These are phyloP conservation scores for Melinaea marsaeus DNA, from an alignment of 2,888 invertebrate genomes.

Conservation along the genomic window DNA sequence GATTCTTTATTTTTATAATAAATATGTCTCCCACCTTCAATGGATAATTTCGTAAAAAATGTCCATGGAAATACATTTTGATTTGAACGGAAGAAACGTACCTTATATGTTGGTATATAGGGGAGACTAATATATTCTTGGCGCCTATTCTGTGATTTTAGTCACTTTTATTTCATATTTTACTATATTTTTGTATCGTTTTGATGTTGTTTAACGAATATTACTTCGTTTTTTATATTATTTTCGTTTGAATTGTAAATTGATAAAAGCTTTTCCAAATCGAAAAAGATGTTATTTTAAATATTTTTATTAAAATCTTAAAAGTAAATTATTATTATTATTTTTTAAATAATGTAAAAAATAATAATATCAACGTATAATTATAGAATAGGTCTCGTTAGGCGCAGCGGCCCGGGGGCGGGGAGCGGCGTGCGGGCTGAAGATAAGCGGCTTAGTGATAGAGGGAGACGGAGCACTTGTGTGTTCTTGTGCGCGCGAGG, in stretches of 20 bases:
- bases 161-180: neutral
- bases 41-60: conserved; percentile 13
- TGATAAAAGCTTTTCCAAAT: no score
- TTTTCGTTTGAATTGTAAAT: neutral
- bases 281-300: no score
- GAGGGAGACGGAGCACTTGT: conserved; percentile 47
- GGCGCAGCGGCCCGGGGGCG: conserved; percentile 66
- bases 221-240: neutral
- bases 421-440: conserved; percentile 70
- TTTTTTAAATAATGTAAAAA: conserved; percentile 11
- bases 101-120: conserved; percentile 34
- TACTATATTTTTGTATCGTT: neutral
- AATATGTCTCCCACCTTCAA: neutral
- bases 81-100: conserved; percentile 26
- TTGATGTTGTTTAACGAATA: neutral
- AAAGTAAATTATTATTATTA: neutral
- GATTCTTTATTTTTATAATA: neutral
- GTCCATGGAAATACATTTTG: conserved; percentile 28
- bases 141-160: conserved; percentile 44
- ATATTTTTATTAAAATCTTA: no score
- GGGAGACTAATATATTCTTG: conserved; percentile 51
- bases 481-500: conserved; percentile 30
- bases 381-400: conserved; percentile 62
- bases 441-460: conserved; percentile 75
- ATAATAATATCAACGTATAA: conserved; percentile 33